Percentiles rank a stretch among this genome's conserved stretches.
Evolutionary conservation across 1,140 invertebrate genomes (phyloP).

Genomic region (Calosoma granatense): DNA sequence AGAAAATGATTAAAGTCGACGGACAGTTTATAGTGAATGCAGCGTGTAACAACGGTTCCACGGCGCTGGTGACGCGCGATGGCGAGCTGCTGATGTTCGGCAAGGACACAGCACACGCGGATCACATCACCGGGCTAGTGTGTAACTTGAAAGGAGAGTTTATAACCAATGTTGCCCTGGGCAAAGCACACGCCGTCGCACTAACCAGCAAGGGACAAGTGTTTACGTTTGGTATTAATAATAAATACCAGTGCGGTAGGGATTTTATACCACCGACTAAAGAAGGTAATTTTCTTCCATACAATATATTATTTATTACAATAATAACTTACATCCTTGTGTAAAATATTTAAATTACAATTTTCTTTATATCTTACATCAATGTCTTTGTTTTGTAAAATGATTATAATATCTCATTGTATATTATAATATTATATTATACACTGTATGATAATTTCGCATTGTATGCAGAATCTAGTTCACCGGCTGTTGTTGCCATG

Average conservation of each 20-base stretch:
- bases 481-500: conserved; percentile 47
- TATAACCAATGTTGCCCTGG: conserved; percentile 76
- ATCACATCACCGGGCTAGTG: conserved; percentile 61
- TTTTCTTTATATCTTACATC: no score
- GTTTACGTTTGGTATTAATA: conserved; percentile 95
- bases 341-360: no score
- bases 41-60: conserved; percentile 91
- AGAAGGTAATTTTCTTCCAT: conserved; percentile 38
- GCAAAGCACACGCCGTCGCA: conserved; percentile 89
- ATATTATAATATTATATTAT: background rate
- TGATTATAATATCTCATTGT: no score
- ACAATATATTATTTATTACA: background rate
- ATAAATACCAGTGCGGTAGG: conserved; percentile 94
- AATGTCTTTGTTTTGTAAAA: no score
- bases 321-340: conserved; percentile 12
- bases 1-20: conserved; percentile 86
- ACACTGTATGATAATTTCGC: no score
- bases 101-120: conserved; percentile 86
- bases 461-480: conserved; percentile 17
- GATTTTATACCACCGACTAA: conserved; percentile 60
- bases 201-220: conserved; percentile 82
- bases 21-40: conserved; percentile 69
- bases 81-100: conserved; percentile 89
- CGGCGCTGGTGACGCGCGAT: conserved; percentile 79
- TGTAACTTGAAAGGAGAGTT: conserved; percentile 67